Conservation (phyloP, 2,888 invertebrate species). For the Plagodis pulveraria region DNA sequence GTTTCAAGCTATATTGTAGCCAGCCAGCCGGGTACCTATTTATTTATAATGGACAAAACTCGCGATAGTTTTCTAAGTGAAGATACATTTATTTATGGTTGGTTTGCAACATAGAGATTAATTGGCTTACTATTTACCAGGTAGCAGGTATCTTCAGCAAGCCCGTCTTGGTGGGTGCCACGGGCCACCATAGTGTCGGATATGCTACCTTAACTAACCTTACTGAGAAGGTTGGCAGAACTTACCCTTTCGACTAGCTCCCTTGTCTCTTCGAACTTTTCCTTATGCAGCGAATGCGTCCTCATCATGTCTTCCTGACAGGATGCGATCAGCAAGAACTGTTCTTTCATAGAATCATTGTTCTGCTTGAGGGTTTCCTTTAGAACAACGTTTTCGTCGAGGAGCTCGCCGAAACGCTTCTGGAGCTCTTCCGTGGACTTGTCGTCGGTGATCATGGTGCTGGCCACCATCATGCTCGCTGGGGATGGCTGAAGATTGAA, state of each 20-base stretch:
- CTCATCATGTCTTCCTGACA: constrained; percentile 88
- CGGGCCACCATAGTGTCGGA: too few relatives aligned
- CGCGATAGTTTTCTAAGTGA: too few relatives aligned
- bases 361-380: constrained; percentile 87
- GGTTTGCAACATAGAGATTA: background rate
- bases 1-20: too few relatives aligned
- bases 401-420: constrained; percentile 77
- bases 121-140: too few relatives aligned
- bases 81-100: background rate
- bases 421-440: constrained; percentile 75
- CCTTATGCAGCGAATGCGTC: constrained; percentile 86
- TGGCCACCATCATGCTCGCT: constrained; percentile 75
- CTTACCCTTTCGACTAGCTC: constrained; percentile 82
- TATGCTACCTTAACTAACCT: too few relatives aligned
- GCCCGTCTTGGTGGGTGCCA: too few relatives aligned
- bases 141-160: too few relatives aligned
- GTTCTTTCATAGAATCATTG: constrained; percentile 88
- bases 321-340: constrained; percentile 84
- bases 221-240: background rate
- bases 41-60: too few relatives aligned
- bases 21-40: too few relatives aligned
- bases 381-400: constrained; percentile 84
- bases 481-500: constrained; percentile 66
- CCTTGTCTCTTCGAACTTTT: constrained; percentile 88
- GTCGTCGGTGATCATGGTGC: constrained; percentile 72